Evolutionary conservation across 2,113 vertebrate genomes (phyloP).

Genomic region (Diadophis punctatus): DNA sequence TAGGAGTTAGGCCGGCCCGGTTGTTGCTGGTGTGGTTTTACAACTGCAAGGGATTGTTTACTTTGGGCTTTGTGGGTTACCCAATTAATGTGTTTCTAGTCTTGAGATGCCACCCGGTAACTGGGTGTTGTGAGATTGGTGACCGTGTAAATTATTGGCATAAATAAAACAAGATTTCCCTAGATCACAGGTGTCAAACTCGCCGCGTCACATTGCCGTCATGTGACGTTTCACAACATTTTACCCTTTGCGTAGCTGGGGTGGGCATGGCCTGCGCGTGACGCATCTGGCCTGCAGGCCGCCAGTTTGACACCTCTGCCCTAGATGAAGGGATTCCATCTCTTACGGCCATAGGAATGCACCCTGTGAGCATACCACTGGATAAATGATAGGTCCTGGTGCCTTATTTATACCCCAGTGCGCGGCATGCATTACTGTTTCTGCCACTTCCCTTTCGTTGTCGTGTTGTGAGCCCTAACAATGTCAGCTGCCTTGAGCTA

Average conservation of each 20-base stretch:
- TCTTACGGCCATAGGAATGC: background rate
- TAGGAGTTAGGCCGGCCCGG: background rate
- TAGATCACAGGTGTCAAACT: background rate
- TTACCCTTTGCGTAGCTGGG: no score
- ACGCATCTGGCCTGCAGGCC: no score
- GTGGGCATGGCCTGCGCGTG: no score
- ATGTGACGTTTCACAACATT: no score
- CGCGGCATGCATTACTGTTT: background rate
- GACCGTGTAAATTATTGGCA: background rate
- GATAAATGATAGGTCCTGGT: background rate
- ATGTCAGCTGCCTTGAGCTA: background rate
- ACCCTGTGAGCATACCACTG: no score
- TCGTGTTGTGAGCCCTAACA: background rate
- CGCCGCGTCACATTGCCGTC: no score
- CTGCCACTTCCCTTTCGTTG: background rate
- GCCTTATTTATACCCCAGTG: background rate
- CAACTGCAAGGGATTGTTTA: background rate
- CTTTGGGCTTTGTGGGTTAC: background rate
- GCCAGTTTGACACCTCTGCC: background rate
- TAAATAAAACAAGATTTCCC: background rate
- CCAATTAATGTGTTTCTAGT: background rate
- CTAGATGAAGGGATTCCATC: background rate
- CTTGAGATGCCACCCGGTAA: background rate
- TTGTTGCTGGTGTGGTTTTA: background rate
- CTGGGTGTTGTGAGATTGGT: background rate